Evolutionary conservation across 2,888 invertebrate species (phyloP).

Genomic region (Scelioninae gen. 2): DNA sequence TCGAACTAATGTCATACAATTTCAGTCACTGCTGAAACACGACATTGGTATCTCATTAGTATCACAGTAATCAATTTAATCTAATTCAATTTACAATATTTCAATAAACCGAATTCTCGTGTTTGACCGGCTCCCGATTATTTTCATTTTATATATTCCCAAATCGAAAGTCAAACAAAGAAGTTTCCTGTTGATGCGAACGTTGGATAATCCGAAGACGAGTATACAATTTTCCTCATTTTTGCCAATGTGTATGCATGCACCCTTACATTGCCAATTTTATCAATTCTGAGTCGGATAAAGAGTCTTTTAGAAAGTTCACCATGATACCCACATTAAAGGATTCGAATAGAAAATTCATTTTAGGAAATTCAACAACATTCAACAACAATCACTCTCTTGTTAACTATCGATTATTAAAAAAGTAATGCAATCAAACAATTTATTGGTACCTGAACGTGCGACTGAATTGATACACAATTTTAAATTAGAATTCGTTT

Average conservation of each 20-base stretch:
- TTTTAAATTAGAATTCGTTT: slow-evolving; percentile 26
- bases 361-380: slow-evolving; percentile 10
- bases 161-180: slow-evolving; percentile 32
- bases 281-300: slow-evolving; percentile 36
- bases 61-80: slow-evolving; percentile 15
- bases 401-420: slow-evolving; percentile 25
- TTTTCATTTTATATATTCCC: slow-evolving; percentile 32
- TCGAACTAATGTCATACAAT: slow-evolving; percentile 11
- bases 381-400: slow-evolving; percentile 20
- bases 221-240: slow-evolving; percentile 42
- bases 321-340: slow-evolving; percentile 16
- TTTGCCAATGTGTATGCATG: slow-evolving; percentile 47
- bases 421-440: slow-evolving; percentile 1
- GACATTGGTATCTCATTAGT: slow-evolving; percentile 1
- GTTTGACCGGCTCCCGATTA: slow-evolving; percentile 10
- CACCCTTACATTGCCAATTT: slow-evolving; percentile 40
- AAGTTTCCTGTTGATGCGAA: slow-evolving; percentile 26
- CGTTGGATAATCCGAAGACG: slow-evolving; percentile 24
- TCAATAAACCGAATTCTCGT: slow-evolving; percentile 14
- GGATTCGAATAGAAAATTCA: slow-evolving; percentile 32
- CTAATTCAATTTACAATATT: slow-evolving; percentile 13
- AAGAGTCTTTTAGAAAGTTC: slow-evolving; percentile 33
- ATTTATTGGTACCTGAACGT: no score
- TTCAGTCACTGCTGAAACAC: slow-evolving; percentile 5
- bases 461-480: no score